Evolutionary conservation across 2,797 vertebrate species (phyloP).

Genomic region (Diplodus sargus): DNA sequence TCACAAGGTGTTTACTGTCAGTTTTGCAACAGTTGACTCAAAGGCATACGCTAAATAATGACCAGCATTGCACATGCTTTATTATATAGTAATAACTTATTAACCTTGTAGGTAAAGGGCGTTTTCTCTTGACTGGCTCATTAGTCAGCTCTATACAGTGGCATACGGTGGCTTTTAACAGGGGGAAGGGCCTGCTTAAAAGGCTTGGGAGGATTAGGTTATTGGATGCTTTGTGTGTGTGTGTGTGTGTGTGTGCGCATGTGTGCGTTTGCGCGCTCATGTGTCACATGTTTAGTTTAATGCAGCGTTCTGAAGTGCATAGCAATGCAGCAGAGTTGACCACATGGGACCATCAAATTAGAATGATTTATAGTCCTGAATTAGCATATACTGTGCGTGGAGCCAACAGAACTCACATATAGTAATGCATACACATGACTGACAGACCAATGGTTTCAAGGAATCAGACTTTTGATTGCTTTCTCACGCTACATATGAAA

Average conservation of each 20-base stretch:
- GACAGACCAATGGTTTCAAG: conserved; percentile 32
- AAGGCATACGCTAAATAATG: conserved; percentile 40
- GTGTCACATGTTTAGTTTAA: conserved; percentile 50
- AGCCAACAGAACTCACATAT: not conserved
- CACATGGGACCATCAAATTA: conserved; percentile 62
- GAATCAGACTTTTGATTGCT: conserved; percentile 21
- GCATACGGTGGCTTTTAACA: conserved; percentile 58
- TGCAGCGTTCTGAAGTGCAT: conserved; percentile 51
- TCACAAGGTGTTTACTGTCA: conserved; percentile 65
- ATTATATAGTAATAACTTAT: conserved; percentile 81
- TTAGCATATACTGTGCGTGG: conserved; percentile 40
- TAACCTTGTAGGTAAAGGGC: conserved; percentile 82
- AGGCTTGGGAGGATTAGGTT: conserved; percentile 47
- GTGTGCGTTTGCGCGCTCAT: conserved; percentile 3
- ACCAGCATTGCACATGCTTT: conserved; percentile 64
- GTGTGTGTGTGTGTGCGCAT: conserved; percentile 14
- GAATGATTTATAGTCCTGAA: conserved; percentile 56
- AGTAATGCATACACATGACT: not conserved
- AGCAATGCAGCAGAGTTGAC: conserved; percentile 53
- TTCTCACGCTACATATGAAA: not conserved
- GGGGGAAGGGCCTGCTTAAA: conserved; percentile 38
- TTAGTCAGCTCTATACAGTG: conserved; percentile 72
- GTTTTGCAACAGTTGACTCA: conserved; percentile 42
- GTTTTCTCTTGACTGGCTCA: conserved; percentile 74
- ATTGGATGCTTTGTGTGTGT: conserved; percentile 12